Evolutionary conservation across 2,797 vertebrate species (phyloP).

Genomic region (Brachyalestes nurse): DNA sequence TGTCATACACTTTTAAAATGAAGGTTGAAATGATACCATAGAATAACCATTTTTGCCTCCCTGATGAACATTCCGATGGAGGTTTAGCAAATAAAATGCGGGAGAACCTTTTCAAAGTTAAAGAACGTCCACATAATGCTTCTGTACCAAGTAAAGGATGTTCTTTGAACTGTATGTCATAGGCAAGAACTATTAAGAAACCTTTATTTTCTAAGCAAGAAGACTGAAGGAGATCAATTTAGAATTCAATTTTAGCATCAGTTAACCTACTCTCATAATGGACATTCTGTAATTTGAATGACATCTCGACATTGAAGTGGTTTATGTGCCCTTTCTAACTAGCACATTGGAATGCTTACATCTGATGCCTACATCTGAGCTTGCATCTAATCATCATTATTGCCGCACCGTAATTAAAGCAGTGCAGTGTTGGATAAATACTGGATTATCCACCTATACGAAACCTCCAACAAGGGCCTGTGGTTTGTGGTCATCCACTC

Average conservation of each 20-base stretch:
- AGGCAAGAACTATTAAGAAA: background rate
- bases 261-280: conserved; percentile 13
- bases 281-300: conserved; percentile 8
- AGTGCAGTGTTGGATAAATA: conserved; percentile 21
- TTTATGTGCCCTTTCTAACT: conserved; percentile 28
- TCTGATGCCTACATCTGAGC: conserved; percentile 4
- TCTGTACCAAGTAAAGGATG: background rate
- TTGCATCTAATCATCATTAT: conserved; percentile 20
- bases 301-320: conserved; percentile 12
- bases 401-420: conserved; percentile 18
- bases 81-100: background rate
- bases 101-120: too few relatives aligned
- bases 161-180: background rate
- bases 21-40: background rate
- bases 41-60: background rate
- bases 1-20: background rate
- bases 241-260: conserved; percentile 28
- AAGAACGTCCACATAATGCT: too few relatives aligned
- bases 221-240: background rate
- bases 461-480: background rate
- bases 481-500: background rate
- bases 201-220: background rate
- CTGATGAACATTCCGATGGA: background rate
- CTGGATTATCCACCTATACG: background rate
- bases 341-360: conserved; percentile 12